phyloP scores from a whole-genome alignment of 2,113 vertebrate species.

The Bucco capensis region DNA sequence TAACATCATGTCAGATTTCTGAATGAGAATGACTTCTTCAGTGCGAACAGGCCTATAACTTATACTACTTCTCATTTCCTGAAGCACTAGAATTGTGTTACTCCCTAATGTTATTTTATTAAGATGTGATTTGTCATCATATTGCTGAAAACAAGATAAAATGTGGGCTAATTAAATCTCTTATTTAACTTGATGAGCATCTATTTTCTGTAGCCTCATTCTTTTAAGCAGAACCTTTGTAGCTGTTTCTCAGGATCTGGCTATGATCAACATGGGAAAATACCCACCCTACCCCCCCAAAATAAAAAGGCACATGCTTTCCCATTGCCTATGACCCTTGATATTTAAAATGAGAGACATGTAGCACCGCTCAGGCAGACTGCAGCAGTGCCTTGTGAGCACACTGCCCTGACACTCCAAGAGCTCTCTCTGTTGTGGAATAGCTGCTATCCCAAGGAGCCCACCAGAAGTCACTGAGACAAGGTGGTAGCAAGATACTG shows the following conservation, averaged over 20 bases:
- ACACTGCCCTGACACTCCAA: background rate
- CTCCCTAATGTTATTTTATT: conserved; percentile 59
- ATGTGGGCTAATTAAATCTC: conserved; percentile 58
- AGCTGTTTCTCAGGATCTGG: background rate
- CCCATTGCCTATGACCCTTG: background rate
- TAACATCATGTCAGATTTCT: conserved; percentile 39
- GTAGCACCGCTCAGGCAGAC: background rate
- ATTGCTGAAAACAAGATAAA: conserved; percentile 62
- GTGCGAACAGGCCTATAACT: conserved; percentile 34
- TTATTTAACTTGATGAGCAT: conserved; percentile 63
- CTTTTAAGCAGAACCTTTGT: conserved; percentile 28
- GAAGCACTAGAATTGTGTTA: conserved; percentile 30
- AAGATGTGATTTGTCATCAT: conserved; percentile 51
- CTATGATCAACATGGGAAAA: background rate
- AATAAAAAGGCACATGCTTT: rapidly evolving
- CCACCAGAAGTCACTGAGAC: conserved; percentile 19
- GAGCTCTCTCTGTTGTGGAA: background rate
- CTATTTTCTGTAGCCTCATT: conserved; percentile 49
- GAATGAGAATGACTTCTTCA: conserved; percentile 26
- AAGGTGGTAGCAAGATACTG: conserved; percentile 17
- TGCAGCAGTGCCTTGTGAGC: background rate
- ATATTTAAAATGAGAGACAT: background rate
- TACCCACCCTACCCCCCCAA: background rate
- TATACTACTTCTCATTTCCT: conserved; percentile 34
- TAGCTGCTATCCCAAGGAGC: conserved; percentile 25